Conservation (phyloP, 2,113 vertebrate genomes). For the Synodontis membranacea region DNA sequence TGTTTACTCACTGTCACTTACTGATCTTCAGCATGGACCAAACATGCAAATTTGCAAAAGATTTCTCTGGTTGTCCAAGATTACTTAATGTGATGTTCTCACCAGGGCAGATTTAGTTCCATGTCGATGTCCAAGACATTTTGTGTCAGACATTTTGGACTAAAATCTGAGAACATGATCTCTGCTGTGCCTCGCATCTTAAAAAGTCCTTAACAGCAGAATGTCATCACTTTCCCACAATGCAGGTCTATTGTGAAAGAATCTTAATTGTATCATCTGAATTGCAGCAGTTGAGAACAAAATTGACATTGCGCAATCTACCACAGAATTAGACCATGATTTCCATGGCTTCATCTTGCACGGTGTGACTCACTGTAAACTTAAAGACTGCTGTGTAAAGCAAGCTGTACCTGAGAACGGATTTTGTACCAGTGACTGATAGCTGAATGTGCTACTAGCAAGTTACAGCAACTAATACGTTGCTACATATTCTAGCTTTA, state of each 20-base stretch:
- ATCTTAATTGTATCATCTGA: not conserved
- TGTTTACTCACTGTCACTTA: not conserved
- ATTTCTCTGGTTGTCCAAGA: not conserved
- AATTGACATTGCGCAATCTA: not conserved
- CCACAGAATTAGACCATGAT: not conserved
- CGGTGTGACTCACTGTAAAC: not conserved
- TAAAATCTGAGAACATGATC: not conserved
- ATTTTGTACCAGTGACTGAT: not conserved
- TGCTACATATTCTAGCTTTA: not conserved
- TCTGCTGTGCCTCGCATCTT: not conserved
- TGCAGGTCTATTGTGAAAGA: not conserved
- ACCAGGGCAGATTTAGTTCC: not conserved
- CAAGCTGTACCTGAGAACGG: not conserved
- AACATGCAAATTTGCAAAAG: not conserved
- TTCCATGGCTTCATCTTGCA: not conserved
- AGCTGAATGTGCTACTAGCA: not conserved
- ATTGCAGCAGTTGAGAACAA: not conserved
- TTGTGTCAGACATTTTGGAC: not conserved
- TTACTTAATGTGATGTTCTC: not conserved
- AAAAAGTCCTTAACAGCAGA: not conserved
- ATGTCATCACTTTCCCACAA: not conserved
- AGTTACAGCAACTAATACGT: not conserved
- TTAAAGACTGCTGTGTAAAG: not conserved
- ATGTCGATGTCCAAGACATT: not conserved
- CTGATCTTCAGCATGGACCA: not conserved